Evolutionary conservation across 2,797 vertebrate genomes (phyloP), one percentile per base, ranked within the genome.

Genomic region (Cichlasoma orientale): DNA sequence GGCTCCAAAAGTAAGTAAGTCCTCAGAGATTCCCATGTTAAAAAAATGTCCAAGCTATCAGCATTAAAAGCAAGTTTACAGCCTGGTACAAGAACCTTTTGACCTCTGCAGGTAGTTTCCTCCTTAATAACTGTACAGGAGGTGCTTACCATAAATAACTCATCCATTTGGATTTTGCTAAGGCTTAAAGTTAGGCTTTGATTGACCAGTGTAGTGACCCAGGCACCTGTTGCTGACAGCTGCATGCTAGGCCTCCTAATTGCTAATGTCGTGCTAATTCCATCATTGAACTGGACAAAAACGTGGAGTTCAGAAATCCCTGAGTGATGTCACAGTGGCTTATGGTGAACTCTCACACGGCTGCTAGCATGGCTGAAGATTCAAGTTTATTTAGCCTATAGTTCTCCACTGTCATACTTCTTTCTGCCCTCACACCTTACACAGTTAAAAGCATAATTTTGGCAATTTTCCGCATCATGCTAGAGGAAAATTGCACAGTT

Each of bases 361-460:
- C 54, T 52, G 29, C 31, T 52, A 68, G 21, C 29, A 36, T 52
- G 44, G 18, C 23, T 66, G 4, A 47, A 5, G 41, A 66, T 44
- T 13, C 23, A 66, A 27, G 41, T 66, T 47, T 66, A 66, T 66
- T 2, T 66, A 12, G 61, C 41, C 61, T 66, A 25, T 59, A 31
- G 13, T 38, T 57, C 19, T 44, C 54, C 9, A 3, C 2, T 10
- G 23, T 56, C n/a, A 47, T 18, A 33, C 8, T 21, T 50, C 14
- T 76, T 10, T 0, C 18, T 59, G 25, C 16, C 6, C 56, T 71
- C 9, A 25, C 33, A 72, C 10, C 18, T 55, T 57, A 33, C 19
- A 41, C 3, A 0, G 80, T 77, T 68, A 29, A 74, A 87, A 21
- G 7, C 7, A 23, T 5, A 18, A 25, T 57, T 85, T 47, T 76